These are phyloP conservation scores for Calliphora vomitoria DNA, from an alignment of 2,888 invertebrate genomes.

Conservation along the genomic window DNA sequence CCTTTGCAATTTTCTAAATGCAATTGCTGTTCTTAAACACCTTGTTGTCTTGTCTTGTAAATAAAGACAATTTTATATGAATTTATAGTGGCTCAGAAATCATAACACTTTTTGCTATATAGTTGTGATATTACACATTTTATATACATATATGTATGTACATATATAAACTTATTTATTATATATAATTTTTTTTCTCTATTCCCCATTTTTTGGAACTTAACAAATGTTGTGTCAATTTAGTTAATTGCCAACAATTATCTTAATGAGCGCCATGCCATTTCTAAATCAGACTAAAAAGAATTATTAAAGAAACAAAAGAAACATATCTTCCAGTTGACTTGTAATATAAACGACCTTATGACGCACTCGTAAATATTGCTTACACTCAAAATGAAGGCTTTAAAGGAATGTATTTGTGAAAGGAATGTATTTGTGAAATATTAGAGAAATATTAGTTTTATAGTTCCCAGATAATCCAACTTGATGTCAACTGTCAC, in stretches of 20 bases:
- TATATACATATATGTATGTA: neutral
- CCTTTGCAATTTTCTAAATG: slow-evolving; percentile 23
- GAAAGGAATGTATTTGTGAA: too few species aligned
- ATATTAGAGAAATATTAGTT: neutral
- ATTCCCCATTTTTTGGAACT: slow-evolving; percentile 43
- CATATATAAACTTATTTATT: slow-evolving; percentile 5
- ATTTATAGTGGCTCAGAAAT: slow-evolving; percentile 56
- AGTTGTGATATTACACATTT: too few species aligned
- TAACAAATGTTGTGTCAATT: slow-evolving; percentile 83
- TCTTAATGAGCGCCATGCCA: slow-evolving; percentile 81
- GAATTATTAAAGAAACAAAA: slow-evolving; percentile 65
- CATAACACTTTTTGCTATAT: slow-evolving; percentile 32
- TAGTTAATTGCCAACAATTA: slow-evolving; percentile 84
- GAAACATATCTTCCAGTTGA: slow-evolving; percentile 76
- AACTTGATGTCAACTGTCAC: too few species aligned
- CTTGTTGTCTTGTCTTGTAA: slow-evolving; percentile 38
- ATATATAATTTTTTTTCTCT: slow-evolving; percentile 25
- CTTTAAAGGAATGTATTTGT: slow-evolving; percentile 34
- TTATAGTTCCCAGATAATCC: too few species aligned
- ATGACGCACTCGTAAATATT: slow-evolving; percentile 76
- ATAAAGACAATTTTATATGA: slow-evolving; percentile 41
- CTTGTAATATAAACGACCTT: slow-evolving; percentile 81
- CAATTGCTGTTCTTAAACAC: slow-evolving; percentile 24
- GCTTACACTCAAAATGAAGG: neutral
- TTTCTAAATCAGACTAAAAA: slow-evolving; percentile 62